These are phyloP conservation scores for Umimayanthus kanabou DNA, from an alignment of 92 coral and sea anemone genomes.

Conservation along the genomic window DNA sequence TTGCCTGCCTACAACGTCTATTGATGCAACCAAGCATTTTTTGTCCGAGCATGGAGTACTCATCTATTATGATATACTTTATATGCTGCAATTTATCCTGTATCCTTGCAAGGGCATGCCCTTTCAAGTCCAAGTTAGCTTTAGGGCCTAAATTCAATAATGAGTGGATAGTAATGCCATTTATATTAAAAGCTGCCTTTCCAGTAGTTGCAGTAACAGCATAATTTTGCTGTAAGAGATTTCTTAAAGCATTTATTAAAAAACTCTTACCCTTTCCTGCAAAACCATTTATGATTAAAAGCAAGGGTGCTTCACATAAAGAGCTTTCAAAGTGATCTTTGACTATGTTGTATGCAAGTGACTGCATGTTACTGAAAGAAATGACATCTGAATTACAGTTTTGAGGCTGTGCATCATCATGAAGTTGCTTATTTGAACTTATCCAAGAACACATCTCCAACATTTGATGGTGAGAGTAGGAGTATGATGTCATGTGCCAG, in stretches of 20 bases:
- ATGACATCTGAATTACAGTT: constrained; percentile 38
- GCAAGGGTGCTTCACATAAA: constrained; percentile 49
- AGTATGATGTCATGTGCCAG: constrained; percentile 53
- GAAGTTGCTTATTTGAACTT: constrained; percentile 28
- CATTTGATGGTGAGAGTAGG: constrained; percentile 53
- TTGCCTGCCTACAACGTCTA: constrained; percentile 54
- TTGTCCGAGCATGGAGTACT: constrained; percentile 61
- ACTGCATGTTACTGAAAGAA: constrained; percentile 58
- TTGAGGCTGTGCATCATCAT: constrained; percentile 23
- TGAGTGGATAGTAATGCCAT: constrained; percentile 58
- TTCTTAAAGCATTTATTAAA: constrained; percentile 54
- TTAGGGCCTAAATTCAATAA: constrained; percentile 50
- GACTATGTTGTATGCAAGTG: constrained; percentile 60
- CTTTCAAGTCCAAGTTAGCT: constrained; percentile 45
- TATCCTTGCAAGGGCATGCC: constrained; percentile 47
- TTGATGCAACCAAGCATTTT: constrained; percentile 45
- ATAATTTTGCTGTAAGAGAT: constrained; percentile 53
- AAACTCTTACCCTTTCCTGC: constrained; percentile 65
- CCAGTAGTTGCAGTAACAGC: constrained; percentile 64
- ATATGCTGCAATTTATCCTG: constrained; percentile 47
- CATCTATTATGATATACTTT: constrained; percentile 45
- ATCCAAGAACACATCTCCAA: constrained; percentile 51
- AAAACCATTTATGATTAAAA: constrained; percentile 53
- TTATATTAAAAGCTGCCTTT: constrained; percentile 57
- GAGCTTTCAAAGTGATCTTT: constrained; percentile 41